Base-by-base conservation (phyloP, 2,797 vertebrate species). In the Hypotaenidia okinawae region DNA sequence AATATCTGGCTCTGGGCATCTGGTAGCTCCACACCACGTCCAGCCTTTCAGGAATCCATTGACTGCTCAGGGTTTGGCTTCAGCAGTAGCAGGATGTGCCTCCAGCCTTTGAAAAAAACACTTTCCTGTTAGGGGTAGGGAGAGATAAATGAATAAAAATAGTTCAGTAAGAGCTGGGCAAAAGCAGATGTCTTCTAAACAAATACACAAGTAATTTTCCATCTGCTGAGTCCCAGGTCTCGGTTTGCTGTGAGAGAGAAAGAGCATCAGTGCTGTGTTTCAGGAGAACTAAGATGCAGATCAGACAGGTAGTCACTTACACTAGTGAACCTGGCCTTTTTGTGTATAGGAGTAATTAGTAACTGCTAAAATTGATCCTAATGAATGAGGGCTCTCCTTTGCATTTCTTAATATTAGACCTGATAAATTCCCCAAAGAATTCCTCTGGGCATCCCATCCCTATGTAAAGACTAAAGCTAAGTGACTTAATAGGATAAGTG, bases 121-220 rank as follows among this genome's bases (percentile, higher is more conserved):
- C 37, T 92, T 87, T 75, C 62, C 28, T 27, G 52, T 13, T 64
- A 14, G 8, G 9, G 16, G n/a, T 16, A 28, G 30, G 37, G 51
- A 19, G 5, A 43, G 17, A 54, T 62, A 49, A 84, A 79, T 39
- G 10, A 89, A 51, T 78, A 72, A 69, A 87, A 94, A 90, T 52
- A 73, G 41, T 77, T 64, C 16, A 45, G 23, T 39, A 81, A 76
- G 21, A 86, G 19, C 59, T 58, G 49, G n/a, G 39, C 57, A 59
- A 72, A 76, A 79, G 41, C 9, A 0, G 52, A 89, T 93, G 63
- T 76, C 67, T 94, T 87, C 74, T 82, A 90, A 96, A 88, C 64
- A 96, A 93, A 90, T 80, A 90, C 14, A 64, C 84, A 93, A 43
- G 24, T 88, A 51, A 41, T 58, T 93, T 96, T 90, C 85, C 77